Evolutionary conservation across 1,140 invertebrate genomes (phyloP).

Genomic region (Drosophila arawakana): DNA sequence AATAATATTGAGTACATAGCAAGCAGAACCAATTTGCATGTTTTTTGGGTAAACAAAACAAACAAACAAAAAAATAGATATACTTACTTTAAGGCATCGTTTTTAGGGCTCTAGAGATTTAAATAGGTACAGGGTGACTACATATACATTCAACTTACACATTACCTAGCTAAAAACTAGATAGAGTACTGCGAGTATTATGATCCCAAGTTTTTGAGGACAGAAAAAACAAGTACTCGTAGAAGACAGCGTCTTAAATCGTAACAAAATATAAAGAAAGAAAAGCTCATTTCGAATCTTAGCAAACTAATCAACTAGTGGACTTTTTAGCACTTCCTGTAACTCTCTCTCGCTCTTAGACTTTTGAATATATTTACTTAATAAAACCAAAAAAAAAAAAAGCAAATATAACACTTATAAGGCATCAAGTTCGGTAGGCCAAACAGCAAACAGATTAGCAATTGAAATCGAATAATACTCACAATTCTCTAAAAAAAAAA

Average conservation of each 20-base stretch:
- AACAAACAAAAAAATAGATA: no score
- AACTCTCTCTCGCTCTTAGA: constrained; percentile 72
- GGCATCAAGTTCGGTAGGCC: constrained; percentile 47
- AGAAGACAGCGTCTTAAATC: constrained; percentile 20
- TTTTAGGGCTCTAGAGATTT: constrained; percentile 76
- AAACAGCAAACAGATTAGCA: constrained; percentile 43
- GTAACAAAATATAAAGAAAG: constrained; percentile 5
- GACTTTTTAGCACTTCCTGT: constrained; percentile 76
- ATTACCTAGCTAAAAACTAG: constrained; percentile 13
- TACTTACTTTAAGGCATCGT: constrained; percentile 72
- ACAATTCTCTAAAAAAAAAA: constrained; percentile 45
- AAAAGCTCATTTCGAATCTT: constrained; percentile 74
- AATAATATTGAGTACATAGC: constrained; percentile 64
- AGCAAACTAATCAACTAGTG: constrained; percentile 78
- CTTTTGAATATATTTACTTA: constrained; percentile 64
- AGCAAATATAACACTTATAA: constrained; percentile 13
- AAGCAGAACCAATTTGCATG: constrained; percentile 82
- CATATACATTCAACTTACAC: constrained; percentile 14
- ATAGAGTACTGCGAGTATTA: constrained; percentile 4
- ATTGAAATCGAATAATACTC: constrained; percentile 46
- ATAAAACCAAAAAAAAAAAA: constrained; percentile 17
- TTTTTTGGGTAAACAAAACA: constrained; percentile 67
- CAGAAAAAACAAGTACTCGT: neutral
- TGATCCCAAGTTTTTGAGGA: neutral
- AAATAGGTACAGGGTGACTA: constrained; percentile 44